Percentiles rank a stretch among this genome's conserved stretches.
These are phyloP conservation scores for Prunella fulvescens DNA, from an alignment of 2,113 vertebrate genomes.

Conservation along the genomic window DNA sequence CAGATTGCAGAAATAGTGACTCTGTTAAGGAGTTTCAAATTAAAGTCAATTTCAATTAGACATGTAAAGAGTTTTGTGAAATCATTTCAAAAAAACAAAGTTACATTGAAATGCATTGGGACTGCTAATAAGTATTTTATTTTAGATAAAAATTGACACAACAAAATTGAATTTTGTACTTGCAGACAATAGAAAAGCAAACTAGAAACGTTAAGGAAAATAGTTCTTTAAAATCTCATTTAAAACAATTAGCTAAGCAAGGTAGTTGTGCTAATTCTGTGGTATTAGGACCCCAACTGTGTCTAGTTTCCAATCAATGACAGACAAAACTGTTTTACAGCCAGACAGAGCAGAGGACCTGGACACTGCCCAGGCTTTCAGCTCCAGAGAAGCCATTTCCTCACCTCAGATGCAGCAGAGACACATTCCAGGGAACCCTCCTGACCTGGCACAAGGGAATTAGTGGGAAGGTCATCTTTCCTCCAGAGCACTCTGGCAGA, in stretches of 20 bases:
- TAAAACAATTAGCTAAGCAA: constrained; percentile 8
- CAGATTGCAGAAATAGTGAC: not conserved
- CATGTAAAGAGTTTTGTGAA: not conserved
- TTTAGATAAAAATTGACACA: constrained; percentile 26
- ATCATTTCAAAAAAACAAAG: constrained; percentile 9
- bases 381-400: not conserved
- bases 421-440: not conserved
- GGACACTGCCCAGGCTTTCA: not conserved
- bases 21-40: not conserved
- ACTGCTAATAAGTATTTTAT: constrained; percentile 11
- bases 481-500: not conserved
- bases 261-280: not conserved
- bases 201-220: not conserved
- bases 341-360: not conserved
- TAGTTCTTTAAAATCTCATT: not conserved
- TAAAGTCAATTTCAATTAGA: constrained; percentile 32
- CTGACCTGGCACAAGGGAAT: not conserved
- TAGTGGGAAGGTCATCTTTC: not conserved
- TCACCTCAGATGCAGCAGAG: not conserved
- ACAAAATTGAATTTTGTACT: constrained; percentile 26
- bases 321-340: not conserved
- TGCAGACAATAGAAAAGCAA: not conserved
- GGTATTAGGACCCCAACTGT: not conserved
- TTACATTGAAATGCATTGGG: not conserved
- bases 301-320: not conserved